phyloP scores from a whole-genome alignment of 2,113 vertebrate species.

The Benitochromis conjunctus region DNA sequence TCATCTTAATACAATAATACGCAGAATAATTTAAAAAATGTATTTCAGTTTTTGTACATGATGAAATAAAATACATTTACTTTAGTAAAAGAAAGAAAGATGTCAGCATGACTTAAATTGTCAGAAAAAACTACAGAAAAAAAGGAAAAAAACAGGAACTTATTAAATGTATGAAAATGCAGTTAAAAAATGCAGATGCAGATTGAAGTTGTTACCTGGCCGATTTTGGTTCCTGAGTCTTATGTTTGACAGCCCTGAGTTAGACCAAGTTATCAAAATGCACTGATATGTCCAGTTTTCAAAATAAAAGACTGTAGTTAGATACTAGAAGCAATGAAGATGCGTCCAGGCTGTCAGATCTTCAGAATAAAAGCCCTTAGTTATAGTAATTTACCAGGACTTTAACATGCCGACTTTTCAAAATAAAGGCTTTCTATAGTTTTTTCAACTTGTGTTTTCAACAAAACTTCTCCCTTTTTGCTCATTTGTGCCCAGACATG shows the following conservation, averaged over 20 bases:
- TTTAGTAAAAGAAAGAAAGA: accelerated
- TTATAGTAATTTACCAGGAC: accelerated
- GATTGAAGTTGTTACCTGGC: background rate
- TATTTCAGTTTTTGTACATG: background rate
- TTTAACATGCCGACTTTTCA: background rate
- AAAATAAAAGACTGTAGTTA: background rate
- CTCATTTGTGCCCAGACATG: background rate
- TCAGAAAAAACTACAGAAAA: accelerated
- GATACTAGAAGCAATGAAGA: background rate
- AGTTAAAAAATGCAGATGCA: too few relatives aligned
- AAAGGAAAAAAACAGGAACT: background rate
- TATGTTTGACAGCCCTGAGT: background rate
- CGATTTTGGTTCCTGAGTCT: background rate
- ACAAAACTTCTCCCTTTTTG: background rate
- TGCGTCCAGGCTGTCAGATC: background rate
- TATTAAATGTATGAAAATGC: background rate
- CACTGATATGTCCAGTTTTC: background rate
- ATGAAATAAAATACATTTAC: accelerated
- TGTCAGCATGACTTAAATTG: background rate
- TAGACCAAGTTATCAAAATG: background rate
- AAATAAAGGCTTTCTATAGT: accelerated
- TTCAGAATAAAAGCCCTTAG: background rate
- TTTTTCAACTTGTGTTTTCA: accelerated
- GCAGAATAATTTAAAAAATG: background rate
- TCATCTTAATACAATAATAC: background rate